A percentile compares a stretch with the other conserved stretches of the same genome.
These are phyloP conservation scores for Pecten maximus DNA, from an alignment of 2,888 invertebrate species.

Conservation along the genomic window DNA sequence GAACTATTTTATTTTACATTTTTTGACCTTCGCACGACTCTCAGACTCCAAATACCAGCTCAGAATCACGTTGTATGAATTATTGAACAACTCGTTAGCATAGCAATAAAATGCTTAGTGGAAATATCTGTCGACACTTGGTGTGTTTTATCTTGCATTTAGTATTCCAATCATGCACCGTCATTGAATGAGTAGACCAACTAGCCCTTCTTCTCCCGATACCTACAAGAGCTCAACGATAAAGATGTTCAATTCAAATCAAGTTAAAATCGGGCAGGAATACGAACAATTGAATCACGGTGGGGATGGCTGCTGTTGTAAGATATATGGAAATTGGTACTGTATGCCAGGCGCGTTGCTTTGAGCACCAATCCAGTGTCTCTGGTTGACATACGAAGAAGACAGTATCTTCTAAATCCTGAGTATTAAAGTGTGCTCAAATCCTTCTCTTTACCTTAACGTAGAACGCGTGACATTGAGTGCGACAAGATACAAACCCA, in stretches of 20 bases:
- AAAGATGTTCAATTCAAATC: constrained; percentile 21
- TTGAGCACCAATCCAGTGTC: neutral
- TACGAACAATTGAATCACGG: neutral
- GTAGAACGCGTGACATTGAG: neutral
- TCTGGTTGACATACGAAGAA: constrained; percentile 1
- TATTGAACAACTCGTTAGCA: constrained; percentile 20
- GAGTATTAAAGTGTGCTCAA: neutral
- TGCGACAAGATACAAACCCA: neutral
- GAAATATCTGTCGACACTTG: constrained; percentile 15
- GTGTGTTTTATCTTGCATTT: neutral
- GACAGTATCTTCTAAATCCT: neutral
- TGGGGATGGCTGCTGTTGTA: neutral
- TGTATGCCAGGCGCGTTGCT: neutral
- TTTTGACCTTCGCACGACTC: constrained; percentile 28
- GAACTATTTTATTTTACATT: constrained; percentile 29
- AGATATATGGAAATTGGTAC: neutral
- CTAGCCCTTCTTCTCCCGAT: neutral
- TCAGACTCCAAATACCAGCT: constrained; percentile 4
- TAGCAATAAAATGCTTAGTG: constrained; percentile 20
- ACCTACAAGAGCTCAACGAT: constrained; percentile 3
- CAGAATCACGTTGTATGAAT: neutral
- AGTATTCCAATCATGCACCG: constrained; percentile 15
- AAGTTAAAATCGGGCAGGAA: neutral
- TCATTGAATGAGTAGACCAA: constrained; percentile 29
- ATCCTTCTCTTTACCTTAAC: neutral